Percentiles rank a stretch among this genome's conserved stretches.
These are phyloP conservation scores for Hafferia zeledoni DNA, from an alignment of 2,797 vertebrate genomes.

Conservation along the genomic window DNA sequence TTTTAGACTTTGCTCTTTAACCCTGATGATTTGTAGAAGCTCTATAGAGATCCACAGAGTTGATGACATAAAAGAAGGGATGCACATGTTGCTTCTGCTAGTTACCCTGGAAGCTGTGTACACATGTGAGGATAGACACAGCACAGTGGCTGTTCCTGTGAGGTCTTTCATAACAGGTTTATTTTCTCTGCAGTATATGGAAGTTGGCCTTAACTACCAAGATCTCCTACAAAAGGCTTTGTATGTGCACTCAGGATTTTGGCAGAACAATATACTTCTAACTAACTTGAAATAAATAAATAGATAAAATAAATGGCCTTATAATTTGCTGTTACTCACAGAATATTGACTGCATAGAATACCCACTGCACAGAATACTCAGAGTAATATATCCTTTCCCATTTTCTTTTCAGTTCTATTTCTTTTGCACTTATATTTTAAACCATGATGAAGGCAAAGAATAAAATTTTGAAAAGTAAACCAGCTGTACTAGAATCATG, in stretches of 20 bases:
- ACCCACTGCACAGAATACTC: neutral
- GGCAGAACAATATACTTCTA: neutral
- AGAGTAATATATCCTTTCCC: neutral
- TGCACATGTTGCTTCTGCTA: neutral
- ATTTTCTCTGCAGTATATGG: neutral
- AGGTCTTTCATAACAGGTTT: neutral
- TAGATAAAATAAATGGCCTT: neutral
- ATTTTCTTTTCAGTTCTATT: neutral
- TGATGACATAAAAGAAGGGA: neutral
- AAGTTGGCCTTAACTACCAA: neutral
- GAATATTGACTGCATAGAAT: neutral
- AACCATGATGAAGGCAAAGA: neutral
- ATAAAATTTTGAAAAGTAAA: neutral
- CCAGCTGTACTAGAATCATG: neutral
- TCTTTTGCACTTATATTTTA: neutral
- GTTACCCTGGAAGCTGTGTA: neutral
- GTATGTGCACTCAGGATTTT: neutral
- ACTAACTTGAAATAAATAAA: constrained; percentile 28
- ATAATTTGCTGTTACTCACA: neutral
- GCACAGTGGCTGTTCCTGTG: neutral
- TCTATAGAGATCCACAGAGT: neutral
- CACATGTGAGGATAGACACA: neutral
- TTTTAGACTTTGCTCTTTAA: neutral
- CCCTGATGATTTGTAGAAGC: neutral
- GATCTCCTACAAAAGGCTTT: neutral